Base-by-base conservation (phyloP, 2,797 vertebrate species). In the Myiotriccus ornatus region DNA sequence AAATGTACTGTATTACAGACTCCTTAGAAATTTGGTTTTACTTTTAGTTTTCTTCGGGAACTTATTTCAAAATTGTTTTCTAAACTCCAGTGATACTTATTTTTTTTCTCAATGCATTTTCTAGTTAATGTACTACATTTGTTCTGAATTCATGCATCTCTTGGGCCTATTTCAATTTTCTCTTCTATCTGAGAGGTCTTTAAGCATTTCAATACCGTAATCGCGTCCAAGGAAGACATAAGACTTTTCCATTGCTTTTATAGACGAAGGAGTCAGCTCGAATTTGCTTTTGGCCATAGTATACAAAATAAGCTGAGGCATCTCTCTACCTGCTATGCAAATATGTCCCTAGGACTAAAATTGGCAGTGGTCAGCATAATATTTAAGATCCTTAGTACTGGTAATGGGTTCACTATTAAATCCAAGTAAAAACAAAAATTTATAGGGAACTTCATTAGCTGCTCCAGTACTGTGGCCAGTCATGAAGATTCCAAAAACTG, bases 401-500 rank as follows among this genome's bases (percentile, higher is more conserved):
- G 15, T 79, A 90, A 82, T 67, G 21, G 3, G 4, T 74, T 91
- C 92, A 67, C 20, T 85, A 83, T 59, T 93, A 87, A 79, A 93
- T 84, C n/a, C 35, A 92, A 91, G 57, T 30, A 70, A 46, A 78
- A 93, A 85, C 34, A 83, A 90, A 92, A 79, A 77, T 93, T 94
- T 92, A 80, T 63, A 69, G 14, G 6, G 32, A 93, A 74, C 10
- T 44, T 32, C 30, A 84, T 84, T 74, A 84, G 27, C 34, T 76
- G 25, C 44, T 83, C 30, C 56, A 46, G 35, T 65, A 79, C 44
- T 62, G 32, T 27, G 27, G n/a, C n/a, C 52, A 87, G 64, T 63
- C 80, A 55, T 46, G 41, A 84, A 75, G 15, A 7, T 77, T 93
- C 34, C 74, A 67, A 79, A 84, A 94, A 80, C 4, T 46, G 22